phyloP scores from a whole-genome alignment of 2,113 vertebrate species.

The Antigone vipio region DNA sequence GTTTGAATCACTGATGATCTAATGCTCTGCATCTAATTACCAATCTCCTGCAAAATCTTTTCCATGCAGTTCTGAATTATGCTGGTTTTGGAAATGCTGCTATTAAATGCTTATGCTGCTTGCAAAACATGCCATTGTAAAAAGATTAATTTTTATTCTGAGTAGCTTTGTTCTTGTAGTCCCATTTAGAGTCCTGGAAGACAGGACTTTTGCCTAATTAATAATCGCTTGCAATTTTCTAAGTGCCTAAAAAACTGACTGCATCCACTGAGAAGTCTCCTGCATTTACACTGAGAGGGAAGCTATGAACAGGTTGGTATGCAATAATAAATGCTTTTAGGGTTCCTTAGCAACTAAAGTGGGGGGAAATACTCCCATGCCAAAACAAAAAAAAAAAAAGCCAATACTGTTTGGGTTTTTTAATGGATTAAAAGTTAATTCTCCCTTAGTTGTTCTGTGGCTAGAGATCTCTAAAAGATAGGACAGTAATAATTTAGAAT shows the following conservation, averaged over 20 bases:
- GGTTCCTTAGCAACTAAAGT: background rate
- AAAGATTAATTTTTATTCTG: background rate
- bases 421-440: background rate
- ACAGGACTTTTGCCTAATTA: background rate
- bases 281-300: background rate
- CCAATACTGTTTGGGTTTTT: background rate
- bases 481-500: background rate
- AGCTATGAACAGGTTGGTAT: background rate
- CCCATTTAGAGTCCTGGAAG: background rate
- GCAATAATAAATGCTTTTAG: background rate
- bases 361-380: rapidly evolving
- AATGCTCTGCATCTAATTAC: background rate
- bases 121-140: background rate
- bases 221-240: background rate
- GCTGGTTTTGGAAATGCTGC: background rate
- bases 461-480: background rate
- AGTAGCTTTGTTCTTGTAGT: background rate
- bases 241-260: background rate
- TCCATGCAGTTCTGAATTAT: background rate
- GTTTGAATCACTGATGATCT: background rate
- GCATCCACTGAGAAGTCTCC: background rate
- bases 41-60: background rate
- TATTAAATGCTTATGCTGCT: background rate
- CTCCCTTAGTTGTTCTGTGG: background rate
- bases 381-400: background rate